Evolutionary conservation across 2,797 vertebrate genomes (phyloP).

Genomic region (Lithobates pipiens): DNA sequence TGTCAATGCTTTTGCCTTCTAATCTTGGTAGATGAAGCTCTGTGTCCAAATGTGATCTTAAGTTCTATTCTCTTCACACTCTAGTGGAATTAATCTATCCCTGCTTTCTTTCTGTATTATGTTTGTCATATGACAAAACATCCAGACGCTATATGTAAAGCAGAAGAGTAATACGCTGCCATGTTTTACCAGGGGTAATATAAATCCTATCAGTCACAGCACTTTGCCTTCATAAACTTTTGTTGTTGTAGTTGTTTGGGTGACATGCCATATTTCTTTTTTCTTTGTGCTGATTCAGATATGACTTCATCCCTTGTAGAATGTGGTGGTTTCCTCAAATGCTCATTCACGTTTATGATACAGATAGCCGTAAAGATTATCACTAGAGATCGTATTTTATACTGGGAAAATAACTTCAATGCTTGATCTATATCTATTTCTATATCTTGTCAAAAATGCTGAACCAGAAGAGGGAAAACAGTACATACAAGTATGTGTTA

Average conservation of each 20-base stretch:
- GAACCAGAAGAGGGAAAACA: neutral
- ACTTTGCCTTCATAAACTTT: slow-evolving; percentile 39
- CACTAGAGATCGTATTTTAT: neutral
- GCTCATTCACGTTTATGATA: neutral
- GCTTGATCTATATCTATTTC: neutral
- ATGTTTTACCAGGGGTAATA: slow-evolving; percentile 28
- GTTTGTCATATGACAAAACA: slow-evolving; percentile 27
- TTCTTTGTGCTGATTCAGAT: neutral
- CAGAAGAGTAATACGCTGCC: slow-evolving; percentile 4
- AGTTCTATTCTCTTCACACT: slow-evolving; percentile 25
- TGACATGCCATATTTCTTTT: neutral
- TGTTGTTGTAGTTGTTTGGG: neutral
- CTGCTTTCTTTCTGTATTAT: slow-evolving; percentile 6
- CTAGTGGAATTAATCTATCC: slow-evolving; percentile 6
- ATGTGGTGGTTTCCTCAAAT: neutral
- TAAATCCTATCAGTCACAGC: slow-evolving; percentile 22
- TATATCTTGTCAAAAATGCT: neutral
- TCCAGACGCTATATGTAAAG: slow-evolving; percentile 24
- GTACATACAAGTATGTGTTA: too few species aligned
- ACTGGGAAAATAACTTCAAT: neutral
- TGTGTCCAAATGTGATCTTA: slow-evolving; percentile 1
- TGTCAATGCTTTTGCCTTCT: neutral
- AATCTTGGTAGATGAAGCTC: neutral
- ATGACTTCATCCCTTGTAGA: neutral
- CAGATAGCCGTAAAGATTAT: neutral